Conservation (phyloP, 2,797 vertebrate species). For the Rhabdomys pumilio region DNA sequence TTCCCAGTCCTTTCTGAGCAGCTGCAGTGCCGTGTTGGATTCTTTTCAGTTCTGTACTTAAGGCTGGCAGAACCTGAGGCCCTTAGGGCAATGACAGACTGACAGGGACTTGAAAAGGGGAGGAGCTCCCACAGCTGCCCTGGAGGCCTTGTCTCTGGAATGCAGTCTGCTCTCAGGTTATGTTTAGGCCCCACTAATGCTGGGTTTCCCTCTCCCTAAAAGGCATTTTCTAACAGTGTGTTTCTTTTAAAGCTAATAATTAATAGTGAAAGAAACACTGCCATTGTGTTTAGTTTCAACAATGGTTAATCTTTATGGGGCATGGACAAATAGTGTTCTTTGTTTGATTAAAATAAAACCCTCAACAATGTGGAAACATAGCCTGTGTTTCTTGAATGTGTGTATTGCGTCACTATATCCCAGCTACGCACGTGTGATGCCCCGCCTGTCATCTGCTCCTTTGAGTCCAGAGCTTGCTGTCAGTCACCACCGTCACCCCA, state of each 20-base stretch:
- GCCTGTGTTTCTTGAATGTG: conserved; percentile 75
- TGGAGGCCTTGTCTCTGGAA: not conserved
- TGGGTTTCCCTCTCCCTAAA: conserved; percentile 84
- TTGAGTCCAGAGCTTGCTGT: not conserved
- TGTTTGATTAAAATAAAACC: conserved; percentile 77
- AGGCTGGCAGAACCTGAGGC: conserved; percentile 82
- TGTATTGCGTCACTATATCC: not conserved
- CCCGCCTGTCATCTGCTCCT: conserved; percentile 68
- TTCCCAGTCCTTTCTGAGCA: conserved; percentile 58
- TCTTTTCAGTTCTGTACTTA: conserved; percentile 84
- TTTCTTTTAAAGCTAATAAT: conserved; percentile 86
- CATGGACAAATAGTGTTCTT: conserved; percentile 62
- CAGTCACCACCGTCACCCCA: conserved; percentile 38
- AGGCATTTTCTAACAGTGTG: conserved; percentile 79
- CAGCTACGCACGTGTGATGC: not conserved
- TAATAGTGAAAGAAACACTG: conserved; percentile 82
- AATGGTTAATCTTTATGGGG: conserved; percentile 56
- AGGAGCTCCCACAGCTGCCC: conserved; percentile 76
- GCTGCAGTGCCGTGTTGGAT: conserved; percentile 78
- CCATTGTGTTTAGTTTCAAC: conserved; percentile 71
- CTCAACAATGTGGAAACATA: conserved; percentile 62
- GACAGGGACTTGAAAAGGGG: conserved; percentile 79
- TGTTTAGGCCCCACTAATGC: conserved; percentile 70
- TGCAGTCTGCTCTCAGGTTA: not conserved
- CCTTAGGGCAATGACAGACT: conserved; percentile 83